Conservation (phyloP, 2,113 vertebrate species). For the Dasyurus viverrinus region DNA sequence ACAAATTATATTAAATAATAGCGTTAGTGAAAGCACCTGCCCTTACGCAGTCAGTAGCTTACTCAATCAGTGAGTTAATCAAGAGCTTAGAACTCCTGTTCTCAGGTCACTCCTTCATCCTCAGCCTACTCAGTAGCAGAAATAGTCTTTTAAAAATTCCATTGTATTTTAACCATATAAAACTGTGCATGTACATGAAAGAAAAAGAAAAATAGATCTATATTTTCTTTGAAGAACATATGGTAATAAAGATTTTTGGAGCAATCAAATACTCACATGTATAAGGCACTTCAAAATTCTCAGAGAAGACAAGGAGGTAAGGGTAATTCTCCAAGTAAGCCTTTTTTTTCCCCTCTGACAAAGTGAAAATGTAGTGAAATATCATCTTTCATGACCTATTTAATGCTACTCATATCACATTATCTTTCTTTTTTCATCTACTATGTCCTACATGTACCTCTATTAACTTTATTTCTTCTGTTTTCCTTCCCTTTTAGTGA, state of each 20-base stretch:
- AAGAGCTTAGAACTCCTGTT: neutral
- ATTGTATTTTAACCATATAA: neutral
- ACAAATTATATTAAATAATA: neutral
- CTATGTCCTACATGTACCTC: neutral
- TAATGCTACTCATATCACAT: neutral
- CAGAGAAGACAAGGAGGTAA: neutral
- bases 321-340: neutral
- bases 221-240: neutral
- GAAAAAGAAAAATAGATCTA: neutral
- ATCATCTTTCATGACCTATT: neutral
- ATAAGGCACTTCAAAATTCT: neutral
- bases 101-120: neutral
- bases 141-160: neutral
- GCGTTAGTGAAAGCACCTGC: neutral
- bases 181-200: neutral
- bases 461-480: neutral
- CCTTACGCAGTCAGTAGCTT: neutral
- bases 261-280: neutral
- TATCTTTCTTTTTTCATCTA: neutral
- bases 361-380: neutral
- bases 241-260: neutral
- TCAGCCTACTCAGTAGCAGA: neutral
- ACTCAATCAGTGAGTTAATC: neutral
- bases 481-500: neutral
- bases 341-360: neutral